Evolutionary conservation across 2,888 invertebrate genomes (phyloP), one percentile per base, ranked within the genome.

Genomic region (Argynnis bischoffii): DNA sequence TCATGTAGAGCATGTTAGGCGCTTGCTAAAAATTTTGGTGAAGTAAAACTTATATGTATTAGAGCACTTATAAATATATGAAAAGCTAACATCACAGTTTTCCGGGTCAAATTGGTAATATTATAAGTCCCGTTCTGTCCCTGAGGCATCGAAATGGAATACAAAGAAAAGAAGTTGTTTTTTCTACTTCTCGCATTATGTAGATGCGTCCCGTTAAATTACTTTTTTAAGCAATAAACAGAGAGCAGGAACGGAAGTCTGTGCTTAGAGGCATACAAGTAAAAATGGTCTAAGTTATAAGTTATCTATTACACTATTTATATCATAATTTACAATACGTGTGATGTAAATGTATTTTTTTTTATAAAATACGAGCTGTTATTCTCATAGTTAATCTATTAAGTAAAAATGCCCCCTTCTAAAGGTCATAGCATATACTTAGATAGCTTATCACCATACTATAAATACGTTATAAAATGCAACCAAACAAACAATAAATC

Each of bases 171-270:
- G 82, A 89, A 88, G 77, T 89, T 87, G 84, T 84, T 87, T 88
- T 48, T 83, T 81, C 80, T 78, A 79, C 80, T 81, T 73, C 73
- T 79, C 81, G 82, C 86, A 88, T 90, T 90, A 91, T 90, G 90
- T 86, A 90, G 84, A 91, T 90, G 85, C 82, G 83, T 85, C 84
- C 81, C 83, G 79, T 79, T 76, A 86, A 89, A 89, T 89, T 88
- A 89, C 90, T 89, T 89, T 89, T 90, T 89, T 87, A 85, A 83
- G 88, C 87, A 87, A 89, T 89, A 90, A 90, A 90, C 86, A 85
- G 83, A 80, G 80, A 85, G 83, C 82, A 82, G 80, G 84, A 85
- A 87, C 84, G 86, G 88, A 88, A 89, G 86, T 88, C 86, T 87
- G 85, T 84, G 82, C 79, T 78, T 71, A 70, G 78, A 81, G 81